Base-by-base conservation (phyloP, 2,888 invertebrate species). In the Cremastobaeus sp. region DNA sequence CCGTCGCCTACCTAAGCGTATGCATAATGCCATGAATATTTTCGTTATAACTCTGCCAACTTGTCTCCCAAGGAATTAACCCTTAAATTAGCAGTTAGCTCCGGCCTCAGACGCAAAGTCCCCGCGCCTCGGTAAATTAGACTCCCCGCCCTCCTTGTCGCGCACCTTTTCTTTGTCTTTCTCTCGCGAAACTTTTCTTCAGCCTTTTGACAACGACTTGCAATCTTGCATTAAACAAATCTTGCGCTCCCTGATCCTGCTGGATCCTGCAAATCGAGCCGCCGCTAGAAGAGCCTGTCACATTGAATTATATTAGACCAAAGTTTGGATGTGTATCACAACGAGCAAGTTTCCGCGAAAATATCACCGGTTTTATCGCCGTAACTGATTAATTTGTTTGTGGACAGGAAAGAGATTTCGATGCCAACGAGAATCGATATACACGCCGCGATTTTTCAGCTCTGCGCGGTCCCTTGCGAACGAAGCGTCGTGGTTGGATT, bases 11-110 rank as follows among this genome's bases (percentile, higher is more conserved):
- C 82, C 85, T 86, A 86, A 86, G 83, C 85, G 86, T 87, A 87
- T 88, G 87, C 87, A 88, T 87, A 88, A 87, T 87, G 85, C 86
- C 84, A 88, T 88, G 87, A 88, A 88, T 88, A 88, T 88, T 87
- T 88, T 85, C 84, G 83, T 84, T 86, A 84, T 88, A 88, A 87
- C 86, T 88, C 86, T 87, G 85, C 86, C 86, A 87, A 88, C 86
- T 88, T 87, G 87, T 87, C 87, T 87, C 85, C 86, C 82, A 88
- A 88, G 87, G 87, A 88, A 88, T 87, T 87, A 87, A 88, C 87
- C 87, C 87, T 87, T 88, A 87, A 88, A 88, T 88, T 88, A 88
- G 87, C 86, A 86, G 87, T 86, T 86, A 86, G 86, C 86, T 84
- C 82, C 83, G 80, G 83, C 79, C 82, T 85, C 83, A 82, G 84